These are phyloP conservation scores for Parnassius smintheus DNA, from an alignment of 2,888 invertebrate genomes.

Conservation along the genomic window DNA sequence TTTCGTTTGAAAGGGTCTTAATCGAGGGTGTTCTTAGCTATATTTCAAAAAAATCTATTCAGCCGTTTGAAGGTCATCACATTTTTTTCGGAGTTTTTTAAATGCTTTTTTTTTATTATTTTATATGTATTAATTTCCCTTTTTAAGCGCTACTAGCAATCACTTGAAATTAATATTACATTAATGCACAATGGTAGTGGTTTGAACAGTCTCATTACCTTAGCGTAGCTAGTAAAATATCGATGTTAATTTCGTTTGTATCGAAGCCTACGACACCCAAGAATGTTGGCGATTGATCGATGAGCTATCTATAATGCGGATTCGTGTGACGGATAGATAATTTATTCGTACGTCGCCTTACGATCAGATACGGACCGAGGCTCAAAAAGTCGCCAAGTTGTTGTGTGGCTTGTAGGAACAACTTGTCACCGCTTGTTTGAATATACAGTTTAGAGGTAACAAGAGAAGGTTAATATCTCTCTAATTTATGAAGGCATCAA, in stretches of 20 bases:
- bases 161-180: not conserved
- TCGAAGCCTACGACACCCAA: conserved; percentile 44
- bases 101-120: too few relatives aligned
- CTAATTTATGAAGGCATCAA: conserved; percentile 5
- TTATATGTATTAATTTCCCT: too few relatives aligned
- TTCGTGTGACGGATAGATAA: conserved; percentile 29
- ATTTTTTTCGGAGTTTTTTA: too few relatives aligned
- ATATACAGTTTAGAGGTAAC: conserved; percentile 13
- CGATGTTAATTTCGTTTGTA: conserved; percentile 47
- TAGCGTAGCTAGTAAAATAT: conserved; percentile 38
- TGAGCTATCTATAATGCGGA: conserved; percentile 35
- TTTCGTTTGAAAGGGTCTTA: too few relatives aligned
- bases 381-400: conserved; percentile 22
- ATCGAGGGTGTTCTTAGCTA: too few relatives aligned
- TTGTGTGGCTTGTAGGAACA: conserved; percentile 17
- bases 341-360: conserved; percentile 26
- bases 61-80: too few relatives aligned
- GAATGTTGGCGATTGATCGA: conserved; percentile 52
- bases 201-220: conserved; percentile 3
- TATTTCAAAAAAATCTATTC: too few relatives aligned
- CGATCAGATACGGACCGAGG: conserved; percentile 24
- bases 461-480: conserved; percentile 6
- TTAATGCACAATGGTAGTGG: not conserved
- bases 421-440: conserved; percentile 22
- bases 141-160: too few relatives aligned